These are phyloP conservation scores for Mus spicilegus DNA, from an alignment of 2,113 vertebrate species.

Conservation along the genomic window DNA sequence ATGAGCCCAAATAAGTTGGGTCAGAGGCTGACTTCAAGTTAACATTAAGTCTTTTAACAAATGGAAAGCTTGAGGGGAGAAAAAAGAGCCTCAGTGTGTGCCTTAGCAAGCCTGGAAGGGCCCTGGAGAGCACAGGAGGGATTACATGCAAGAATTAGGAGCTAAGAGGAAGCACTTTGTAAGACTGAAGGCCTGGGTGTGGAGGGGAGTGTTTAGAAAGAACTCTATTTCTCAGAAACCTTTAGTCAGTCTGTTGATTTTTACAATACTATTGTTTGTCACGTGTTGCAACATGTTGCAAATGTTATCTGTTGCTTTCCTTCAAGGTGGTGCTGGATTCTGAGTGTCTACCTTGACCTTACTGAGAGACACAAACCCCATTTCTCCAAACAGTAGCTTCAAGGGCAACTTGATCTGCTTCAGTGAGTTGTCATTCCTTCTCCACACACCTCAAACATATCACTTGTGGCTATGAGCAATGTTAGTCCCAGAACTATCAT, in stretches of 20 bases:
- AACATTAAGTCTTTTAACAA: constrained; percentile 18
- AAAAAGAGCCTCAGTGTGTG: neutral
- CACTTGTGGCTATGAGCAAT: neutral
- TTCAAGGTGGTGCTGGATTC: neutral
- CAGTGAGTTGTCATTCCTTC: constrained; percentile 3
- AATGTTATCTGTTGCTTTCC: neutral
- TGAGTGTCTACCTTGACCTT: constrained; percentile 1
- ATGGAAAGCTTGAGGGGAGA: neutral
- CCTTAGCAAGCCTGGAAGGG: neutral
- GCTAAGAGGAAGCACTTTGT: neutral
- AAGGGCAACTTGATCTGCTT: neutral
- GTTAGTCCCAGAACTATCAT: neutral
- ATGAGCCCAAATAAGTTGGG: neutral
- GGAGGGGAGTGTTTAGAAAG: neutral
- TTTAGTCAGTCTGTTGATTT: neutral
- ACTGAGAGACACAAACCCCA: neutral
- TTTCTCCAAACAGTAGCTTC: neutral
- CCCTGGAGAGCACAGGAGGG: neutral
- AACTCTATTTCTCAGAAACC: neutral
- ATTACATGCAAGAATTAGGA: neutral
- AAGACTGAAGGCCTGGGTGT: neutral
- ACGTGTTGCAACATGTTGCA: neutral
- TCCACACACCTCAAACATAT: neutral
- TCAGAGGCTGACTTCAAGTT: neutral
- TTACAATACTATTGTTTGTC: neutral